Evolutionary conservation across 2,797 vertebrate genomes (phyloP).

Genomic region (Scleropages formosus): DNA sequence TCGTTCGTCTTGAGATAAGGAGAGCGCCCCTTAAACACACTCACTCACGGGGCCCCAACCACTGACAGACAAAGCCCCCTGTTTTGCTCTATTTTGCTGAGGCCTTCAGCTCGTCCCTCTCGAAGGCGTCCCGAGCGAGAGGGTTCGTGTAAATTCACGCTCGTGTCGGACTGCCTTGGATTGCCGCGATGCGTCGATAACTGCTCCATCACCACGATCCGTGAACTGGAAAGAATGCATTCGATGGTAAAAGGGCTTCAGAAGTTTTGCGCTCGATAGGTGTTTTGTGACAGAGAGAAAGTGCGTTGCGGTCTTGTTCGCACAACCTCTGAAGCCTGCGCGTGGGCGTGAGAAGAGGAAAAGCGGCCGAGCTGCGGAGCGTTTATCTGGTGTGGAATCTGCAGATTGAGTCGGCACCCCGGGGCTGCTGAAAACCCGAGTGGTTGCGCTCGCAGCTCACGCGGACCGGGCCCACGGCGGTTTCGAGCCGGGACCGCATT

Average conservation of each 20-base stretch:
- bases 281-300: background rate
- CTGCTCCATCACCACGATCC: background rate
- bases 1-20: conserved; percentile 65
- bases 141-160: background rate
- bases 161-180: background rate
- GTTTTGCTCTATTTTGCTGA: conserved; percentile 14
- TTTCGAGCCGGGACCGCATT: conserved; percentile 32
- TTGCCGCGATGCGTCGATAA: background rate
- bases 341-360: background rate
- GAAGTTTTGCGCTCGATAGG: background rate
- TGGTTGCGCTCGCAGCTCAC: background rate
- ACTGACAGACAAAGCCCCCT: background rate
- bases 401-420: background rate
- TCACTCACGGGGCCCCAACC: background rate
- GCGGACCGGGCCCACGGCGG: conserved; percentile 28
- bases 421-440: background rate
- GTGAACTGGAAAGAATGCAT: background rate
- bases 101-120: background rate
- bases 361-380: background rate
- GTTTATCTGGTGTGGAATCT: background rate
- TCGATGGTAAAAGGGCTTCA: background rate
- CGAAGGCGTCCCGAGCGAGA: background rate
- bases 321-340: background rate
- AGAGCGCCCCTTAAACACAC: conserved; percentile 24
- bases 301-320: background rate